These are phyloP conservation scores for Tenebrio molitor DNA, from an alignment of 1,140 invertebrate species.

Conservation along the genomic window DNA sequence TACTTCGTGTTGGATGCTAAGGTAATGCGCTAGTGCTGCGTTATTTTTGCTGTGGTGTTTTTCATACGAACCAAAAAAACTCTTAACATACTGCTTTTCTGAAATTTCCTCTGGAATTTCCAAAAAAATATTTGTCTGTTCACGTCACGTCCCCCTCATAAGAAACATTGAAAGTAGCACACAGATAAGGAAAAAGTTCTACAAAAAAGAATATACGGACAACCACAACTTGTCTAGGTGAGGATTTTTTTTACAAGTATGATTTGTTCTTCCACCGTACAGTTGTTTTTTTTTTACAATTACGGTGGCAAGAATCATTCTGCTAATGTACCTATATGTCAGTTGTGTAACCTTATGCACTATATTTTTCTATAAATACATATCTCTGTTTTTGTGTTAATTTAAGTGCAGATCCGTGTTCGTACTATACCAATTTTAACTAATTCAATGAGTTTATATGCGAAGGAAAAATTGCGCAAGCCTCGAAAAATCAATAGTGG, in stretches of 20 bases:
- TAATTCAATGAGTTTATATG: background rate
- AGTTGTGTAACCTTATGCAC: background rate
- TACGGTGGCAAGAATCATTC: too few relatives aligned
- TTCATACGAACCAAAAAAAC: conserved; percentile 3
- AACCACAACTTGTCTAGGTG: conserved; percentile 39
- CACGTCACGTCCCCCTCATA: background rate
- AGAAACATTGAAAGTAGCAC: background rate
- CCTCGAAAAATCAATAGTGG: conserved; percentile 21
- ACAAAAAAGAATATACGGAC: conserved; percentile 26
- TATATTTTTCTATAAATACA: conserved; percentile 20
- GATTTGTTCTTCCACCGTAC: too few relatives aligned
- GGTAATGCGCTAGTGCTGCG: conserved; percentile 11
- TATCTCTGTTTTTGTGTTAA: conserved; percentile 16
- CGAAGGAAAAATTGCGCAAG: conserved; percentile 20
- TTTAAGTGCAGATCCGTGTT: conserved; percentile 11
- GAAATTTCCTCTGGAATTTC: background rate
- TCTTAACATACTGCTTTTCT: background rate
- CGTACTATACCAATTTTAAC: background rate
- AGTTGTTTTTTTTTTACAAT: background rate
- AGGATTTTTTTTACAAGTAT: conserved; percentile 1
- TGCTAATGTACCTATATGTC: too few relatives aligned
- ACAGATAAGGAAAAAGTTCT: conserved; percentile 1
- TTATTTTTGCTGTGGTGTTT: conserved; percentile 28
- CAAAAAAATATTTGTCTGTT: background rate
- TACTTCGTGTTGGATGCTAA: conserved; percentile 33